Evolutionary conservation across 1,140 invertebrate genomes (phyloP).

Genomic region (Conus ventricosus): DNA sequence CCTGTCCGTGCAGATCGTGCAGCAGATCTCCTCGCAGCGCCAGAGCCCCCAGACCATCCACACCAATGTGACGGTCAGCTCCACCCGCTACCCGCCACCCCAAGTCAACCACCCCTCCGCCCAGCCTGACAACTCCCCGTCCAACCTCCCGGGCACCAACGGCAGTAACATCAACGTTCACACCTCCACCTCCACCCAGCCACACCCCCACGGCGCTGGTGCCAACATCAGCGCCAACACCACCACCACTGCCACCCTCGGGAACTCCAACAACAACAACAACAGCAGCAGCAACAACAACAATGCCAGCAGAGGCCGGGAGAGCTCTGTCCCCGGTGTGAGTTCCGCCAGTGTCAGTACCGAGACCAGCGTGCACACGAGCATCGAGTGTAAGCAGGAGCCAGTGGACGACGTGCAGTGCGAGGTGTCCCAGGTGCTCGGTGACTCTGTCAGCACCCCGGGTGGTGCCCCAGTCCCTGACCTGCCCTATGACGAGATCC

Average conservation of each 20-base stretch:
- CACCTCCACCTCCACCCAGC: conserved; percentile 21
- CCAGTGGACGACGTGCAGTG: conserved; percentile 80
- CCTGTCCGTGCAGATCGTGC: conserved; percentile 91
- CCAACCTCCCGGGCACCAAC: conserved; percentile 45
- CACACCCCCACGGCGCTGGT: background rate
- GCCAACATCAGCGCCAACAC: conserved; percentile 28
- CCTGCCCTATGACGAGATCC: conserved; percentile 78
- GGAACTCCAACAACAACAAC: conserved; percentile 10
- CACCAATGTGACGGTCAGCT: conserved; percentile 94
- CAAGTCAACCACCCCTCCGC: conserved; percentile 39
- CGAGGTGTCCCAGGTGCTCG: conserved; percentile 86
- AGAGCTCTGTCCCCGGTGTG: conserved; percentile 51
- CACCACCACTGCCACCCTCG: background rate
- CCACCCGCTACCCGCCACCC: conserved; percentile 65
- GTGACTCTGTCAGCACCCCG: conserved; percentile 13
- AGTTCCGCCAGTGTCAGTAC: conserved; percentile 53
- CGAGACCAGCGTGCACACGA: conserved; percentile 57
- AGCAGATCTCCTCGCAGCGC: conserved; percentile 89
- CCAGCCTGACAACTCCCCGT: conserved; percentile 2
- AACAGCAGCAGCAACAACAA: conserved; percentile 8
- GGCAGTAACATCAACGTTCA: conserved; percentile 21
- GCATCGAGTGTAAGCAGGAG: conserved; percentile 89
- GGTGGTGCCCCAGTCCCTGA: conserved; percentile 22
- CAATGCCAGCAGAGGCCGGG: background rate
- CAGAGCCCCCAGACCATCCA: conserved; percentile 92